Percentiles rank a stretch among this genome's conserved stretches.
Conservation (phyloP, 35 echinoderm and acorn worm species). For the Heliocidaris tuberculata region DNA sequence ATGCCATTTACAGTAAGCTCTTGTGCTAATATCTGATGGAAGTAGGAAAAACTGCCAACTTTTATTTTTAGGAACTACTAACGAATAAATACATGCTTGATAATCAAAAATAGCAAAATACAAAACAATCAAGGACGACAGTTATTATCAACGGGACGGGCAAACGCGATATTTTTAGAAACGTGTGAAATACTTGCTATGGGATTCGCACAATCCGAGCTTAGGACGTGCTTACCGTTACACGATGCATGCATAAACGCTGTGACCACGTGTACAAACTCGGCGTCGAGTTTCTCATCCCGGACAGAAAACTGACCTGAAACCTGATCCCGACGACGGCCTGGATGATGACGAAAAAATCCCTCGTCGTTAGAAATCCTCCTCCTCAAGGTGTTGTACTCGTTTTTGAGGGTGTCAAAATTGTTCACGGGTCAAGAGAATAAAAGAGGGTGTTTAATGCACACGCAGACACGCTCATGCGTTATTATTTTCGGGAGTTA, state of each 20-base stretch:
- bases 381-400: background rate
- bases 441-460: background rate
- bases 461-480: background rate
- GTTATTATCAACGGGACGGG: too few species aligned
- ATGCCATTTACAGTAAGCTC: too few species aligned
- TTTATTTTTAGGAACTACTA: too few species aligned
- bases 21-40: too few species aligned
- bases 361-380: background rate
- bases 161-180: too few species aligned
- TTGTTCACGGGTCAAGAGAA: background rate
- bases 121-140: too few species aligned
- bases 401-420: background rate
- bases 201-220: background rate
- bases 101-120: too few species aligned
- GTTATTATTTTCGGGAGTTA: constrained; percentile 5
- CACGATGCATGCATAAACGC: background rate
- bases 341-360: background rate
- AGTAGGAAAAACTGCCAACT: too few species aligned
- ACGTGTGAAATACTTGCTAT: background rate
- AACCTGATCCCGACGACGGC: background rate
- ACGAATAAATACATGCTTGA: too few species aligned
- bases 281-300: background rate
- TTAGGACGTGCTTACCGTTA: background rate
- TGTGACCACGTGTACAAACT: background rate
- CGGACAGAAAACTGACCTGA: background rate